Base-by-base conservation (phyloP, 2,113 vertebrate species). In the Scalopus aquaticus region DNA sequence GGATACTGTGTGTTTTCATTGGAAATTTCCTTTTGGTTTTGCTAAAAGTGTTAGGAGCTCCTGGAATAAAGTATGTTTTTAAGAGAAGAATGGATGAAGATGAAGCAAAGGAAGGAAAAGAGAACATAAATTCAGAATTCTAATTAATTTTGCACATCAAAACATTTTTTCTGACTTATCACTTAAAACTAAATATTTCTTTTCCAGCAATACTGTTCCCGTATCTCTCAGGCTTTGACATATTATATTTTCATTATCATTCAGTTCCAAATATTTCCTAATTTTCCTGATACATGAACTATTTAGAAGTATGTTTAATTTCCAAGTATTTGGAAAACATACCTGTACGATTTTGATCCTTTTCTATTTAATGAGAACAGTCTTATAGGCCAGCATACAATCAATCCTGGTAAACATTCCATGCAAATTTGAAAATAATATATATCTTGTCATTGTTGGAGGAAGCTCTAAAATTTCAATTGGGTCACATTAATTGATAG, bases 1-100 rank as follows among this genome's bases (percentile, higher is more conserved):
- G 97, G 82, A 77, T 76, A 67, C 72, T 94, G 6, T 72, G 39
- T 93, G 96, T 93, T 73, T 96, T 94, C 90, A 95, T 90, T 83
- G 42, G 83, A 49, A 92, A 51, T 51, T 93, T 95, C 79, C 96
- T 91, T 88, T 93, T 84, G 19, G 3, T 54, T 72, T 82, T 87
- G 13, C 5, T 87, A 9, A 58, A 87, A 87, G 39, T 58, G 22
- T 54, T 72, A 74, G 19, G 44, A 82, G 9, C n/a, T 72, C 16
- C 11, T 26, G 37, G 56, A 65, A 65, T 64, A 82, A 46, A 44
- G 1, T 64, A n/a, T 49, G 70, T 6, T 77, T 10, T 92, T 35
- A 67, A 83, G 9, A 37, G 12, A 96, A 95, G 54, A 67, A 24
- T 91, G 62, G 65, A 70, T 22, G 17, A 20, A 37, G 19, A 10